Conservation (phyloP, 2,113 vertebrate species). For the Ranitomeya variabilis region DNA sequence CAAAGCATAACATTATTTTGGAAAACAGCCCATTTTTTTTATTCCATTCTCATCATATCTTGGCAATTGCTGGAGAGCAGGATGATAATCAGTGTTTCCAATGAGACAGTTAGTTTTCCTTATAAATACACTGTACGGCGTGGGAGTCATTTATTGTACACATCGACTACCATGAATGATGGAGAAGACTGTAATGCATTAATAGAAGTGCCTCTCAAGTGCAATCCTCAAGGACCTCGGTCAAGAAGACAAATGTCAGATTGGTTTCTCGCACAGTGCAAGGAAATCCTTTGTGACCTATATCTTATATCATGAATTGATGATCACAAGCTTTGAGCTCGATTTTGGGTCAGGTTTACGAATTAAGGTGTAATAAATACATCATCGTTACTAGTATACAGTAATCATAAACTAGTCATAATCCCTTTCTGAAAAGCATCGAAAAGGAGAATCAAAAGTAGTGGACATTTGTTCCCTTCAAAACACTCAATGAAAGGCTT, state of each 20-base stretch:
- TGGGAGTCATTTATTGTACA: conserved; percentile 24
- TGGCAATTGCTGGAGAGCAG: conserved; percentile 30
- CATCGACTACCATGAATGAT: conserved; percentile 17
- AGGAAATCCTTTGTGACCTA: not conserved
- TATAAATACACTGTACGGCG: conserved; percentile 14
- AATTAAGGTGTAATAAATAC: not conserved
- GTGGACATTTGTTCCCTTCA: not conserved
- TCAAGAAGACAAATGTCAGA: not conserved
- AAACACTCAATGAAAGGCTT: not conserved
- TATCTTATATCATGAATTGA: not conserved
- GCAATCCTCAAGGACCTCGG: not conserved
- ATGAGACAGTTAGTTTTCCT: conserved; percentile 33
- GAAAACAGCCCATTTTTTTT: conserved; percentile 32
- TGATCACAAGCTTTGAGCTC: not conserved
- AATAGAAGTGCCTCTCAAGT: not conserved
- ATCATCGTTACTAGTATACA: not conserved
- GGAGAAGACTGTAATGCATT: conserved; percentile 8
- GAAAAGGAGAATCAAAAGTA: not conserved
- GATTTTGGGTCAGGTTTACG: not conserved
- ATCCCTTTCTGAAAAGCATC: not conserved
- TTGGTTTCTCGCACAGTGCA: not conserved
- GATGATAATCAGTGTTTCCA: conserved; percentile 41
- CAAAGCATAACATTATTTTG: conserved; percentile 51
- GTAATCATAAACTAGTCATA: no score
- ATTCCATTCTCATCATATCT: conserved; percentile 22